Evolutionary conservation across 2,888 invertebrate species (phyloP), one percentile per base, ranked within the genome.

Genomic region (Chelonus formosanus): DNA sequence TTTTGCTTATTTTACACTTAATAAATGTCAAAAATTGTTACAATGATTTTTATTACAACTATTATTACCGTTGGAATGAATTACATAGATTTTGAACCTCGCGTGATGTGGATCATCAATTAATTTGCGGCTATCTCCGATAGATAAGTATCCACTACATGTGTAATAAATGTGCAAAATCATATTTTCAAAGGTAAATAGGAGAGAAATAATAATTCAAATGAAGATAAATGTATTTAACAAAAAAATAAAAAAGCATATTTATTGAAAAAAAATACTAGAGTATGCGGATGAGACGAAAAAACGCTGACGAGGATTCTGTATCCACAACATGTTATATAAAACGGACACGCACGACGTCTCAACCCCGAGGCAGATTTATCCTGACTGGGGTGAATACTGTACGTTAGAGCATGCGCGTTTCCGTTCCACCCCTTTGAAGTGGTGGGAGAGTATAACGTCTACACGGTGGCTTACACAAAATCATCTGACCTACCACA

Each of bases 381-480:
- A 78, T 77, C 79, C 80, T 77, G 80, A 84, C 84, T 84, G 83
- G 81, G 80, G 80, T 76, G 79, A 81, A 79, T 80, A 78, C 76
- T 75, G 74, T 74, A 71, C 69, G 75, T 77, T 67, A 72, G 83
- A 80, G 84, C 83, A 84, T 84, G 83, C 84, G 84, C 84, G 77
- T 67, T 77, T 75, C 74, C 74, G 71, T 76, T 71, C 74, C 76
- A 76, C 76, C 78, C 77, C 77, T 72, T 70, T 68, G 67, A 72
- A 62, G 59, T 63, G 55, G 65, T 43, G 60, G 57, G 5, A 6
- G 31, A 8, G 10, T 20, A 34, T 40, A 44, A 50, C 63, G 69
- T 67, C 63, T 69, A 57, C 61, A 68, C 65, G 66, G 70, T 69
- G 63, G 69, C 71, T 71, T 68, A 63, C 53, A 66, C 71, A 69